Evolutionary conservation across 2,797 vertebrate species (phyloP), one percentile per base, ranked within the genome.

Genomic region (Nothura maculosa): DNA sequence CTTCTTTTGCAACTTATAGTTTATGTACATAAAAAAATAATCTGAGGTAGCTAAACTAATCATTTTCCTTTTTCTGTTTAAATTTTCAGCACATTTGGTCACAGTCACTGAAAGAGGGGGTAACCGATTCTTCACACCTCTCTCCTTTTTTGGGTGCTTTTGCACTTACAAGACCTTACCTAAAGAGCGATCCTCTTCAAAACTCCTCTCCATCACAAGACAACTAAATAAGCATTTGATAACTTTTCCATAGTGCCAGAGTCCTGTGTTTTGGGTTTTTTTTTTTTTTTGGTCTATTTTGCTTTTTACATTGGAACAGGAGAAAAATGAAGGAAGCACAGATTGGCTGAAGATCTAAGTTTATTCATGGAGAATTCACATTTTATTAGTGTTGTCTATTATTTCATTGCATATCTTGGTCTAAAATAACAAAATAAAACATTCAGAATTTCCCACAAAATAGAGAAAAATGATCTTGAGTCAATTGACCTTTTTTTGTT

Each of bases 61-160:
- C 2, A 25, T 30, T 82, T 54, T 28, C 47, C 8, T 16, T 69
- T 57, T 85, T 52, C 62, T 36, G 48, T 34, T 74, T 74, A 27
- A 27, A 64, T 82, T 82, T 74, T 74, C 38, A 72, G 8, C 9
- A 32, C n/a, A 69, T 61, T 70, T 18, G 42, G 9, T 68, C 61
- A 48, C 4, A 81, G 17, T 14, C 57, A 45, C 8, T 34, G 47
- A 61, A 79, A 45, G 24, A 50, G 36, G 6, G 25, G 5, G 28
- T 3, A 78, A 34, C 0, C 0, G 17, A 27, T 18, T 38, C 21
- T 63, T 74, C 47, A 43, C 19, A 24, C 14, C 36, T 3, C 4
- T 45, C 8, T 45, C 55, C 17, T 55, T 38, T 83, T 60, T 50
- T 52, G 25, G n/a, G 34, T 10, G 21, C 2, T 3, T 57, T 45